Base-by-base conservation (phyloP, 2,797 vertebrate genomes). In the Manis pentadactyla region DNA sequence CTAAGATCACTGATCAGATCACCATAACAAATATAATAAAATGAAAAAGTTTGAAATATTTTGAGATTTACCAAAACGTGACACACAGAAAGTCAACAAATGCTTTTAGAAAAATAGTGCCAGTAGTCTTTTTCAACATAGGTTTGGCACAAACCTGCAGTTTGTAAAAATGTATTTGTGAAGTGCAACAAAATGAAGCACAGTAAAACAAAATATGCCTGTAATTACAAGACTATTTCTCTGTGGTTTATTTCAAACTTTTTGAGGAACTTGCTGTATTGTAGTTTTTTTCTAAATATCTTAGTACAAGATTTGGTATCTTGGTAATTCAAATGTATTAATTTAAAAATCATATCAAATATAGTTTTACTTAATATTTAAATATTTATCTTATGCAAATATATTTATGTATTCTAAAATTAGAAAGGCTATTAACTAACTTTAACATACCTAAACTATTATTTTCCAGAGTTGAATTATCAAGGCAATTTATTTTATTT, bases 321-420 rank as follows among this genome's bases (percentile, higher is more conserved):
- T 46, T 71, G 4, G 1, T 55, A 75, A 90, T 34, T 88, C 5
- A 59, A 84, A n/a, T 61, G 42, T 55, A 42, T 23, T 61, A 86
- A 83, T 68, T 74, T 18, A 77, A 90, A 46, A 93, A 29, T 83
- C 5, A 64, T 51, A 46, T 95, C 25, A 81, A 92, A 69, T 83
- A 42, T 11, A 81, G 19, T 64, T 87, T 64, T 55, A 68, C 17
- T 78, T 95, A 85, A 39, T 51, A 49, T 31, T 29, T 55, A 63
- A 39, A 88, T n/a, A 83, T 61, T 75, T 84, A 39, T 71, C 21
- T 63, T 34, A 27, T 49, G 1, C 23, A 37, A 81, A 46, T 39
- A 11, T 61, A 49, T 25, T 66, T 49, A n/a, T 27, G 13, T 64
- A 2, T 66, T 10, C 8, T n/a, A 63, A 79, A 87, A 0, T 55